phyloP scores from a whole-genome alignment of 1,140 invertebrate genomes.

The Eueides isabella region DNA sequence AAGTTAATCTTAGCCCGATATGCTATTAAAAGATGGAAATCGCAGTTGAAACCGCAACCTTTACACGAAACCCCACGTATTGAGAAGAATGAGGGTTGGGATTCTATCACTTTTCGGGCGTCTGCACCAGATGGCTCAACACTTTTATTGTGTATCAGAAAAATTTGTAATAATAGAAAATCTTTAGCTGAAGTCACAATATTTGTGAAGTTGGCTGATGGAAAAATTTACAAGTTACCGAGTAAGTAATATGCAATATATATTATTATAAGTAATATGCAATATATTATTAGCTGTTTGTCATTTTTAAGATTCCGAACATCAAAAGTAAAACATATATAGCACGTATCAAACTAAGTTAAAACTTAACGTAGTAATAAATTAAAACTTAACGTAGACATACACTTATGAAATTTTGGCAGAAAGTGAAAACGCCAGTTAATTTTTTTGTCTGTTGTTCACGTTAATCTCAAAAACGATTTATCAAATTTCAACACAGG shows the following conservation, averaged over 20 bases:
- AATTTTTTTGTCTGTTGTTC: no score
- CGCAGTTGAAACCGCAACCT: constrained; percentile 29
- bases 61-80: constrained; percentile 50
- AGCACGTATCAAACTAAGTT: no score
- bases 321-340: no score
- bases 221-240: constrained; percentile 76
- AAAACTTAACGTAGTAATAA: no score
- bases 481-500: no score
- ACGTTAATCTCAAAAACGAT: no score
- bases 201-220: constrained; percentile 76
- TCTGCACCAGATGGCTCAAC: constrained; percentile 71
- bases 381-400: no score
- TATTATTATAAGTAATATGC: no score
- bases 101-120: constrained; percentile 66
- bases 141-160: constrained; percentile 71
- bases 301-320: no score
- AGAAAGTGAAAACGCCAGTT: no score
- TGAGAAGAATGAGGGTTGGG: constrained; percentile 55
- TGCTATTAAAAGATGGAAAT: constrained; percentile 67
- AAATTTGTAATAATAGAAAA: constrained; percentile 50
- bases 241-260: constrained; percentile 79
- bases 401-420: no score
- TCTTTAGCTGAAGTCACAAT: constrained; percentile 73
- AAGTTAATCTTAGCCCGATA: constrained; percentile 64
- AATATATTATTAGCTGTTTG: no score